Evolutionary conservation across 2,888 invertebrate species (phyloP).

Genomic region (Parnassius apollo): DNA sequence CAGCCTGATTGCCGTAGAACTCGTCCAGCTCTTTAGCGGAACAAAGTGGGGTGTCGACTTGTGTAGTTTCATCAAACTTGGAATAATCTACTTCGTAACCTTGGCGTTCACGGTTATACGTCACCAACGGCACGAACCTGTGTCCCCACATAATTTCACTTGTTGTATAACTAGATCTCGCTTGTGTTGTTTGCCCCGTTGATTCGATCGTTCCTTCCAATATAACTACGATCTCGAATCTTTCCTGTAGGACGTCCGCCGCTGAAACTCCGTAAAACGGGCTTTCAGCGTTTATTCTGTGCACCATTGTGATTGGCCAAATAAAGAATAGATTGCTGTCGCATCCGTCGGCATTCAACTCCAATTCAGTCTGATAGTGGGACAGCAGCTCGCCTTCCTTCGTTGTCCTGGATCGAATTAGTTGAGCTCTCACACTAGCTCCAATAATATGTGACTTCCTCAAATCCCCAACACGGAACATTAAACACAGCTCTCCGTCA

Average conservation of each 20-base stretch:
- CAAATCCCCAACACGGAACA: slow-evolving; percentile 95
- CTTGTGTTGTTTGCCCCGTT: slow-evolving; percentile 88
- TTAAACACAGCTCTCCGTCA: slow-evolving; percentile 89
- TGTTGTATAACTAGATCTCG: slow-evolving; percentile 88
- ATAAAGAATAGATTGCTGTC: slow-evolving; percentile 93
- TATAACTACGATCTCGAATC: slow-evolving; percentile 91
- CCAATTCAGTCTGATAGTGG: slow-evolving; percentile 90
- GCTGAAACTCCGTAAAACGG: slow-evolving; percentile 93
- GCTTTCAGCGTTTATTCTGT: slow-evolving; percentile 89
- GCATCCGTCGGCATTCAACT: slow-evolving; percentile 87
- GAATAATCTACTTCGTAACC: slow-evolving; percentile 91
- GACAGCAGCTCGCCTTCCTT: slow-evolving; percentile 92
- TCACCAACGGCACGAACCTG: slow-evolving; percentile 87
- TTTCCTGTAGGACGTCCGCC: slow-evolving; percentile 89
- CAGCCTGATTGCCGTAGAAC: slow-evolving; percentile 82
- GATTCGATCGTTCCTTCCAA: slow-evolving; percentile 92
- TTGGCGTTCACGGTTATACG: slow-evolving; percentile 87
- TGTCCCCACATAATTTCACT: slow-evolving; percentile 92
- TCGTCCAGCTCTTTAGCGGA: slow-evolving; percentile 84
- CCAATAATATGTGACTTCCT: slow-evolving; percentile 95
- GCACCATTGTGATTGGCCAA: slow-evolving; percentile 96
- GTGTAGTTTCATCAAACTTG: slow-evolving; percentile 89
- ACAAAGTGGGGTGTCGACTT: slow-evolving; percentile 90
- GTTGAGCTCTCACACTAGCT: slow-evolving; percentile 90
- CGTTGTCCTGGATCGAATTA: slow-evolving; percentile 90